These are phyloP conservation scores for Ammospiza caudacuta DNA, from an alignment of 2,113 vertebrate species.

Conservation along the genomic window DNA sequence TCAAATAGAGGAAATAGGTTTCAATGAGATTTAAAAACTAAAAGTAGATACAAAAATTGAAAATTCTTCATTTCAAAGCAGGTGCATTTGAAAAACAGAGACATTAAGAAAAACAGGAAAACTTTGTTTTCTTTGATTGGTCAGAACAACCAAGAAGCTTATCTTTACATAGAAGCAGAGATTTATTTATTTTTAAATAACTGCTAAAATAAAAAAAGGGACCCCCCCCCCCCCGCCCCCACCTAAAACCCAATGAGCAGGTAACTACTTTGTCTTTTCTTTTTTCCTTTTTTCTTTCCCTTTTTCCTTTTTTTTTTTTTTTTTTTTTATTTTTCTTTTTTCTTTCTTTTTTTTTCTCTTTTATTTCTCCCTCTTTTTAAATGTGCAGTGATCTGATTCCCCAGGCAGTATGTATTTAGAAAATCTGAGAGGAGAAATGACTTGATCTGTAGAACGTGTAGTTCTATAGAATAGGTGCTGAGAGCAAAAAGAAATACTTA, in stretches of 20 bases:
- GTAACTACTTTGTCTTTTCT: too few species aligned
- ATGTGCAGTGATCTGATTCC: neutral
- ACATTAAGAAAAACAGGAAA: neutral
- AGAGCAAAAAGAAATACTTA: neutral
- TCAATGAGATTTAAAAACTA: neutral
- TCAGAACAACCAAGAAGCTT: neutral
- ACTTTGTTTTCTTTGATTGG: neutral
- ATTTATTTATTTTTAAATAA: neutral
- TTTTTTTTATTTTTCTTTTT: fast-evolving
- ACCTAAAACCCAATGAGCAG: neutral
- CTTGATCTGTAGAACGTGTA: neutral
- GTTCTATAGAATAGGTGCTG: neutral
- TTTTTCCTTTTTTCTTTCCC: too few species aligned
- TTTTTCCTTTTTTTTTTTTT: too few species aligned
- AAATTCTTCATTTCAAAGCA: neutral
- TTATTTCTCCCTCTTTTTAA: neutral
- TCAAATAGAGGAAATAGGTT: neutral
- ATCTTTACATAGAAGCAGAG: neutral
- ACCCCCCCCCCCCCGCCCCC: fast-evolving
- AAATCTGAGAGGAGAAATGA: neutral
- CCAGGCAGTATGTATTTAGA: neutral
- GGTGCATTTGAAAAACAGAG: neutral
- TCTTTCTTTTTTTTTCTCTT: fast-evolving
- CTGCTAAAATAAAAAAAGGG: neutral
- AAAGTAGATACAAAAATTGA: neutral